These are phyloP conservation scores for Eurosta solidaginis DNA, from an alignment of 1,140 invertebrate species.

Conservation along the genomic window DNA sequence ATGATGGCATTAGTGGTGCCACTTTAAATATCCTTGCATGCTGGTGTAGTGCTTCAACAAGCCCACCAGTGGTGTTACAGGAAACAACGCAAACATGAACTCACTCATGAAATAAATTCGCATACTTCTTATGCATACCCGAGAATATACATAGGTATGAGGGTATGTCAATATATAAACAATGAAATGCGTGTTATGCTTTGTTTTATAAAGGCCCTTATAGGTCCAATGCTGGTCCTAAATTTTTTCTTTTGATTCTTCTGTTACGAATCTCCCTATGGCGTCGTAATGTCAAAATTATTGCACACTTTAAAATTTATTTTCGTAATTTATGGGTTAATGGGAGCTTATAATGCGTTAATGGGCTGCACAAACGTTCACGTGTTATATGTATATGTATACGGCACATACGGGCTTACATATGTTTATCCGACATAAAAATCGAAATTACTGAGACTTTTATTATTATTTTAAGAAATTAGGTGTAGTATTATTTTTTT, in stretches of 20 bases:
- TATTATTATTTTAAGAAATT: no score
- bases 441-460: no score
- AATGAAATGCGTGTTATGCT: neutral
- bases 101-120: neutral
- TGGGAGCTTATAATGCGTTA: neutral
- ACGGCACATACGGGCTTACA: no score
- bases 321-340: constrained; percentile 42
- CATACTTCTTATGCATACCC: neutral
- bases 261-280: constrained; percentile 27
- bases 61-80: neutral
- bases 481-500: no score
- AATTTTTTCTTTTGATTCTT: neutral
- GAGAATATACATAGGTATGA: no score
- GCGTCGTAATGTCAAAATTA: constrained; percentile 46
- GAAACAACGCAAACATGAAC: neutral
- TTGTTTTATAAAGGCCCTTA: neutral
- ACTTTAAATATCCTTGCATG: neutral
- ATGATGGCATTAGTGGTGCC: neutral
- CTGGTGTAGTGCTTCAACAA: neutral
- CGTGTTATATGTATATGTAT: no score
- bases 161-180: neutral
- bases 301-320: constrained; percentile 50
- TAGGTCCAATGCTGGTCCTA: neutral
- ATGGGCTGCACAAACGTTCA: no score
- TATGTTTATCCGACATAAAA: no score